Percentiles rank a stretch among this genome's conserved stretches.
These are phyloP conservation scores for Globodera rostochiensis DNA, from an alignment of 1,140 invertebrate species.

Conservation along the genomic window DNA sequence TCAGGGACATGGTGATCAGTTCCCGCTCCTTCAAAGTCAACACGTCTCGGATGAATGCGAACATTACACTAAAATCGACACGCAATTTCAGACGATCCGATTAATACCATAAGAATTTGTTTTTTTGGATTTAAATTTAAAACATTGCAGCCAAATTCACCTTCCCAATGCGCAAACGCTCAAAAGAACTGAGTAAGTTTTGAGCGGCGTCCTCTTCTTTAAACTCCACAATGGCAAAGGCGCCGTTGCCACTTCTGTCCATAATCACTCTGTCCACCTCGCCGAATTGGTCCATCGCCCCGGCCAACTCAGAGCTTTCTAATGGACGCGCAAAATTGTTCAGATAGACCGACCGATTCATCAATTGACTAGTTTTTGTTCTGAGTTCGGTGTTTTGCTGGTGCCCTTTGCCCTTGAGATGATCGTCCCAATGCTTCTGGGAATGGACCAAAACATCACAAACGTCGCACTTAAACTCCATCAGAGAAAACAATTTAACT, in stretches of 20 bases:
- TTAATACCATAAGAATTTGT: too few species aligned
- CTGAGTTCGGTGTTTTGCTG: constrained; percentile 12
- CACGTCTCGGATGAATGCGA: constrained; percentile 17
- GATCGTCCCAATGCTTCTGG: constrained; percentile 19
- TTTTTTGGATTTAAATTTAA: too few species aligned
- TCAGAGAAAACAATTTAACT: constrained; percentile 15
- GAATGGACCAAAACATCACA: constrained; percentile 29
- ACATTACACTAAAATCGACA: constrained; percentile 24
- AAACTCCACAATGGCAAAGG: constrained; percentile 46
- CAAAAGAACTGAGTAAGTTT: constrained; percentile 18
- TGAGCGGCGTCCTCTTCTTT: constrained; percentile 21
- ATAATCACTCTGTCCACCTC: constrained; percentile 36
- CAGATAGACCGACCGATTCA: constrained; percentile 43
- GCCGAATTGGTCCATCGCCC: constrained; percentile 33
- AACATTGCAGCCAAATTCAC: background rate
- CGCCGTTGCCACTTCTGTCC: constrained; percentile 29
- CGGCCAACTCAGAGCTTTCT: background rate
- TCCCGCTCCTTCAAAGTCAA: constrained; percentile 18
- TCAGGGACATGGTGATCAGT: background rate
- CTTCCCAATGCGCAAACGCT: constrained; percentile 31
- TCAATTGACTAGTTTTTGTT: background rate
- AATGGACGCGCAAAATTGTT: constrained; percentile 31
- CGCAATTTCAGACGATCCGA: background rate
- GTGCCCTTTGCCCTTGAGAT: constrained; percentile 34
- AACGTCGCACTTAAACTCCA: constrained; percentile 34